These are phyloP conservation scores for Plectropomus leopardus DNA, from an alignment of 2,113 vertebrate genomes.

Conservation along the genomic window DNA sequence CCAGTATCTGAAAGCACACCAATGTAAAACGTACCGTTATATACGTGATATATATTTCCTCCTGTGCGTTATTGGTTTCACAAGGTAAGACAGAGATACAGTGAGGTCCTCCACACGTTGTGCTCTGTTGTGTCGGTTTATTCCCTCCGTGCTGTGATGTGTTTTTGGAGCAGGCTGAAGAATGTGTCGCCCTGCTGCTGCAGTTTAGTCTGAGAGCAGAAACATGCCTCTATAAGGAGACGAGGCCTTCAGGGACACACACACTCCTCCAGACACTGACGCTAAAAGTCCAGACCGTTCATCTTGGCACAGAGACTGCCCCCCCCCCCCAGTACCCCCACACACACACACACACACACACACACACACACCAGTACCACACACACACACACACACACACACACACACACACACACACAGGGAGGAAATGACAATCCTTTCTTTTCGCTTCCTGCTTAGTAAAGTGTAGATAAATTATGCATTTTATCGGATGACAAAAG, in stretches of 20 bases:
- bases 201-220: conserved; percentile 70
- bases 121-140: conserved; percentile 1
- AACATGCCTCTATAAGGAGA: conserved; percentile 77
- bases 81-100: not conserved
- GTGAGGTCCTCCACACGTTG: not conserved
- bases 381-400: conserved; percentile 28
- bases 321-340: conserved; percentile 14
- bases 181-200: conserved; percentile 64
- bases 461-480: conserved; percentile 73
- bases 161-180: conserved; percentile 63
- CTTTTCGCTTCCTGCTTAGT: conserved; percentile 46
- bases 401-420: conserved; percentile 36
- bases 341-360: not conserved
- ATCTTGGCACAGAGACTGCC: conserved; percentile 51
- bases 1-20: not conserved
- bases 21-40: too few relatives aligned
- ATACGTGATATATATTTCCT: not conserved
- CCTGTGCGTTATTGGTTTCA: not conserved
- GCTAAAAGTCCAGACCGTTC: conserved; percentile 47
- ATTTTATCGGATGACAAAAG: conserved; percentile 72
- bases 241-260: conserved; percentile 54
- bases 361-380: too few relatives aligned
- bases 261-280: conserved; percentile 25
- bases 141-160: conserved; percentile 37
- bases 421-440: conserved; percentile 43